Percentiles rank a stretch among this genome's conserved stretches.
These are phyloP conservation scores for Gallinago undulata DNA, from an alignment of 2,113 vertebrate species.

Conservation along the genomic window DNA sequence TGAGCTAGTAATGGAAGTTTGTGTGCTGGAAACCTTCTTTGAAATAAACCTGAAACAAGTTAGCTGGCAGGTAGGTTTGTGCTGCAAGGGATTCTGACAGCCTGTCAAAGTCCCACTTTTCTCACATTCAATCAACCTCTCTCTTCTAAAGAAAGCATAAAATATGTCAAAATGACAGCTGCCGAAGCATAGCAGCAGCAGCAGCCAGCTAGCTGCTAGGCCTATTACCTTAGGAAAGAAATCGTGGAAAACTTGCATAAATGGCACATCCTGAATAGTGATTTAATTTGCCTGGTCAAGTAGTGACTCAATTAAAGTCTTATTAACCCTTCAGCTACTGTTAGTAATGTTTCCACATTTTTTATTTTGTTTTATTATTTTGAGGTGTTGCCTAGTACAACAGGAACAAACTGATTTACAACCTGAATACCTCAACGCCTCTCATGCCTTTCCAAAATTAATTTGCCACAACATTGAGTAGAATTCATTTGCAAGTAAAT, in stretches of 20 bases:
- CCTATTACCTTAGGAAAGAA: slow-evolving; percentile 74
- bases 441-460: slow-evolving; percentile 39
- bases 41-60: slow-evolving; percentile 80
- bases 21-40: slow-evolving; percentile 73
- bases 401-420: not conserved
- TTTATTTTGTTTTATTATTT: not conserved
- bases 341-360: not conserved
- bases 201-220: slow-evolving; percentile 69
- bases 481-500: slow-evolving; percentile 43
- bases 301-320: slow-evolving; percentile 46
- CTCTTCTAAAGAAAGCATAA: slow-evolving; percentile 81
- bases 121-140: slow-evolving; percentile 81
- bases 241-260: slow-evolving; percentile 65
- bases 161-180: slow-evolving; percentile 84
- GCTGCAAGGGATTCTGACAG: slow-evolving; percentile 79
- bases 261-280: slow-evolving; percentile 57
- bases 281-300: slow-evolving; percentile 69
- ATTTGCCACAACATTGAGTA: slow-evolving; percentile 43
- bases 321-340: slow-evolving; percentile 63
- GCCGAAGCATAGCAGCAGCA: slow-evolving; percentile 67
- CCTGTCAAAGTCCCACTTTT: slow-evolving; percentile 82
- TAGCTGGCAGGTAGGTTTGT: slow-evolving; percentile 82
- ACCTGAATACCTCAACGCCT: not conserved
- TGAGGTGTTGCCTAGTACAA: not conserved
- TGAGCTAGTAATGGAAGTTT: slow-evolving; percentile 60